Base-by-base conservation (phyloP, 2,797 vertebrate genomes). In the Paramormyrops hopkinsi region DNA sequence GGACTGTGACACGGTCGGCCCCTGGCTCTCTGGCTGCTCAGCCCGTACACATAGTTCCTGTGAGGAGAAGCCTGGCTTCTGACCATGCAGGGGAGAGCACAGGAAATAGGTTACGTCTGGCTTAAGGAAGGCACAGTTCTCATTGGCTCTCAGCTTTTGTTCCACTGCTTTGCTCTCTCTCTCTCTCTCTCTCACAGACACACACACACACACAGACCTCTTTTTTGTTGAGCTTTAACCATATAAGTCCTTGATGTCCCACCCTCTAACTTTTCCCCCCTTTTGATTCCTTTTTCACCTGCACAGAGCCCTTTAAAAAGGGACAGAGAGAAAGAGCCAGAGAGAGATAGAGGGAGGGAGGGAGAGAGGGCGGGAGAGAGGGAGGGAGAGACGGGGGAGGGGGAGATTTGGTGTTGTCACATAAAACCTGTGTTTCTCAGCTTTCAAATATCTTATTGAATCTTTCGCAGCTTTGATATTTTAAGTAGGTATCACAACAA, bases 401-500 rank as follows among this genome's bases (percentile, higher is more conserved):
- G 83, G 94, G 88, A 93, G 94, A 92, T 92, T 93, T 93, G 92
- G 91, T 93, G 93, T 94, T 97, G 97, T 97, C 97, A 97, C 96
- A 96, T 95, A 97, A 97, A 97, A 97, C 96, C 97, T 93, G 54
- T 37, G 93, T 97, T 97, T 97, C 96, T 98, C 96, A 96, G 95
- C 97, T 97, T 97, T 98, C 97, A 97, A 93, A 96, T 96, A 96
- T 96, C 95, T 97, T 96, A 97, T 97, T 97, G 96, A 97, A 94
- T 93, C 94, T 95, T 95, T 94, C 89, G 76, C 90, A 41, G 96
- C 97, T 98, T 98, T 98, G 97, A 98, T 97, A 98, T 97, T 97
- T 96, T 97, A 97, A 97, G 97, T 97, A 97, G 97, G 96, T 94
- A 95, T 96, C 93, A 94, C 95, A 96, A 98, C 96, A 97, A 97